These are phyloP conservation scores for Alloplasta piceator DNA, from an alignment of 2,888 invertebrate species.

Conservation along the genomic window DNA sequence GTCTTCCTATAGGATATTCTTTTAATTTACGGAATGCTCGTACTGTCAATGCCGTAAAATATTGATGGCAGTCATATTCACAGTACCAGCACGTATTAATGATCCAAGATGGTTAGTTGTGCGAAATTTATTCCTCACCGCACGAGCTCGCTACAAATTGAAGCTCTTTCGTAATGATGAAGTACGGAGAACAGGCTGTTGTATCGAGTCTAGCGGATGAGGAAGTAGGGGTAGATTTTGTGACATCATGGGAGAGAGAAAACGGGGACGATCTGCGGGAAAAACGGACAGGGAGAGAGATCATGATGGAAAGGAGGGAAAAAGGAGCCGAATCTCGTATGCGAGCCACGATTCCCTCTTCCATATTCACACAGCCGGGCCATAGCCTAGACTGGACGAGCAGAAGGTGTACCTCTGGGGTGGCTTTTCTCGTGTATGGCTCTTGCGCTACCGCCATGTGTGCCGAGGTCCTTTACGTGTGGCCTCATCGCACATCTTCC, in stretches of 20 bases:
- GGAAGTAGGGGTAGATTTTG: constrained; percentile 3
- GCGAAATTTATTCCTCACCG: not conserved
- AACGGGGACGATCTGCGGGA: not conserved
- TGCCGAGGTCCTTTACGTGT: constrained; percentile 48
- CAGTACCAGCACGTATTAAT: too few relatives aligned
- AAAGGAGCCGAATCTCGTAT: constrained; percentile 60
- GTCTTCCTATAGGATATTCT: too few relatives aligned
- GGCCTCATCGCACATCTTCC: not conserved
- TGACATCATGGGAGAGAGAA: constrained; percentile 18
- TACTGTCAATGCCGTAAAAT: too few relatives aligned
- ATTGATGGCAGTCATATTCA: too few relatives aligned
- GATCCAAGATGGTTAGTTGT: too few relatives aligned
- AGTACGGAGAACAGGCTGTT: too few relatives aligned
- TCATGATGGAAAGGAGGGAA: constrained; percentile 24
- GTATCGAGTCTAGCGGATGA: not conserved
- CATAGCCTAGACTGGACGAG: not conserved
- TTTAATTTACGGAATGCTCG: too few relatives aligned
- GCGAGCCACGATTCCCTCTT: constrained; percentile 60
- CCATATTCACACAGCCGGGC: constrained; percentile 55
- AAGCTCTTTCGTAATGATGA: constrained; percentile 21
- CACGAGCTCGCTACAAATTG: constrained; percentile 27
- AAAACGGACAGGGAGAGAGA: not conserved
- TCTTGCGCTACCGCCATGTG: constrained; percentile 29
- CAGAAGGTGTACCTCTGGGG: not conserved
- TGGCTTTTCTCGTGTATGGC: constrained; percentile 1